These are phyloP conservation scores for Cyprinodon brontotheroides DNA, from an alignment of 2,113 vertebrate genomes.

Conservation along the genomic window DNA sequence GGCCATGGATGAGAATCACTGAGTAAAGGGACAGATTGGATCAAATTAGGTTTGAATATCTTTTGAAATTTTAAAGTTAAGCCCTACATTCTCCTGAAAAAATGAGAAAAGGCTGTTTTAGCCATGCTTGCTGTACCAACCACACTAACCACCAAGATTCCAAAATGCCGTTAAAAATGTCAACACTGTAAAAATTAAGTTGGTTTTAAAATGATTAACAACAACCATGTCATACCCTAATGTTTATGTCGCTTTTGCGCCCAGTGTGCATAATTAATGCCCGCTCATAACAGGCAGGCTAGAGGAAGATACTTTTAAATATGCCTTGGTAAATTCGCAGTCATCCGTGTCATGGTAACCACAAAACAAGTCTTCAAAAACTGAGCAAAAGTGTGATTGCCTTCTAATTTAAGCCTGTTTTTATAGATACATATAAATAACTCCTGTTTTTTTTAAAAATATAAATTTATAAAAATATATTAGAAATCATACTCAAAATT, in stretches of 20 bases:
- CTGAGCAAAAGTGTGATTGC: too few species aligned
- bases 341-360: too few species aligned
- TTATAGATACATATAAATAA: too few species aligned
- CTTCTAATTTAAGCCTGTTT: too few species aligned
- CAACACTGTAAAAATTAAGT: too few species aligned
- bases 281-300: background rate
- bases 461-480: too few species aligned
- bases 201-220: too few species aligned
- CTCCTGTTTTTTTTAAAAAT: too few species aligned
- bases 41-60: background rate
- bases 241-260: background rate
- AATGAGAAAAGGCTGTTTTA: background rate
- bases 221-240: background rate
- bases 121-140: background rate
- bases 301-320: background rate
- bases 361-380: too few species aligned
- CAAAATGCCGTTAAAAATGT: background rate
- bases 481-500: too few species aligned
- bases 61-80: background rate
- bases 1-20: too few species aligned
- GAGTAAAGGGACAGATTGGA: background rate
- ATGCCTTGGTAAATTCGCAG: too few species aligned
- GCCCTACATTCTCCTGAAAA: background rate
- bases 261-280: background rate
- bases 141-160: background rate